These are phyloP conservation scores for Egretta garzetta DNA, from an alignment of 2,113 vertebrate species.

Conservation along the genomic window DNA sequence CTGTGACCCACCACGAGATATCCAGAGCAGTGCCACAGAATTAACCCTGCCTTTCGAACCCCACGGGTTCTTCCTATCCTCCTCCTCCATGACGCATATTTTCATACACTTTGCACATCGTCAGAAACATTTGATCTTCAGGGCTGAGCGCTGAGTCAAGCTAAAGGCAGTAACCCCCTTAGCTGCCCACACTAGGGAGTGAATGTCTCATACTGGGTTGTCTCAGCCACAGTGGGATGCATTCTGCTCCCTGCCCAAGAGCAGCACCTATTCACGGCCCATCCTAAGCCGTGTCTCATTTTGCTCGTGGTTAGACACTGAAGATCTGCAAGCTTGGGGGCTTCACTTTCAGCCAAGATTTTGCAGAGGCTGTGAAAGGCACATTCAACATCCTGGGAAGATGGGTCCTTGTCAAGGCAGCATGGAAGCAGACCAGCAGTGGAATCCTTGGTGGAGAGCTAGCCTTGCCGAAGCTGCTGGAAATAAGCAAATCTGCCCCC, in stretches of 20 bases:
- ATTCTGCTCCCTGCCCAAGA: background rate
- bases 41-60: background rate
- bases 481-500: background rate
- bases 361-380: background rate
- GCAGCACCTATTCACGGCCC: background rate
- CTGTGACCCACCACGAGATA: background rate
- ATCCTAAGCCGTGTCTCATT: background rate
- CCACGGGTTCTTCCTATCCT: background rate
- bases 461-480: background rate
- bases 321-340: background rate
- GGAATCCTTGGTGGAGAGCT: fast-evolving
- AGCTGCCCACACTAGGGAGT: background rate
- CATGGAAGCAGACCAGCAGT: background rate
- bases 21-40: background rate
- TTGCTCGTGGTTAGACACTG: background rate
- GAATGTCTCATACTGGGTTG: background rate
- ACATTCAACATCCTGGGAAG: background rate
- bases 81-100: fast-evolving
- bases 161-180: background rate
- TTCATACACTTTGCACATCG: background rate
- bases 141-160: background rate
- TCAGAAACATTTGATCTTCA: background rate
- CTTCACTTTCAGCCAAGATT: background rate
- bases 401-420: background rate
- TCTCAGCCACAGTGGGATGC: fast-evolving